phyloP scores from a whole-genome alignment of 1,140 invertebrate genomes.

The Drosophila aff. region DNA sequence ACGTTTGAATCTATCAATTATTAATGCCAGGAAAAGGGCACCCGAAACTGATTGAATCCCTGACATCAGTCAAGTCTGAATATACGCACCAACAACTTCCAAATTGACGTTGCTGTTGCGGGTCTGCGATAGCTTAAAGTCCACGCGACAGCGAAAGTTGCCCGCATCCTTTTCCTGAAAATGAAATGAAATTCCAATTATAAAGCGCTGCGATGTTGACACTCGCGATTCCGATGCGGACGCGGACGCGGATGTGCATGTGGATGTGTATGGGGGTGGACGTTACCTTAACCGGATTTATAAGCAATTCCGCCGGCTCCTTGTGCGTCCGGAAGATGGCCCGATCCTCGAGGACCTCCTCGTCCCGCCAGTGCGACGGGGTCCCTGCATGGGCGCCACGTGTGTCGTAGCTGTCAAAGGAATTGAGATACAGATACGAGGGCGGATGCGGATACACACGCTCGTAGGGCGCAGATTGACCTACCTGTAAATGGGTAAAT shows the following conservation, averaged over 20 bases:
- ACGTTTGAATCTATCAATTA: neutral
- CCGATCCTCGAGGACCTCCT: conserved; percentile 86
- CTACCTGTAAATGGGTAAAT: conserved; percentile 87
- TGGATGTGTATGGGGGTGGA: neutral
- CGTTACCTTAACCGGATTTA: conserved; percentile 83
- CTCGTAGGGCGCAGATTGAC: conserved; percentile 10
- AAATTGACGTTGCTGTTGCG: conserved; percentile 92
- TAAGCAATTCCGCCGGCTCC: conserved; percentile 86
- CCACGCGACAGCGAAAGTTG: conserved; percentile 91
- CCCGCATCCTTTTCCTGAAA: conserved; percentile 89
- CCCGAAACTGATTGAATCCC: conserved; percentile 16
- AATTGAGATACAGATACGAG: conserved; percentile 28
- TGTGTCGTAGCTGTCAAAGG: conserved; percentile 85
- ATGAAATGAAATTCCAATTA: conserved; percentile 86
- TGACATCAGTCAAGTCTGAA: conserved; percentile 18
- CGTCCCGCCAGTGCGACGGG: conserved; percentile 86
- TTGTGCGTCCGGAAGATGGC: conserved; percentile 86
- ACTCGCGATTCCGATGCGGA: conserved; percentile 20
- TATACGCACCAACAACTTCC: conserved; percentile 92
- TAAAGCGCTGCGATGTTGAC: conserved; percentile 63
- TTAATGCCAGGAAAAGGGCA: neutral
- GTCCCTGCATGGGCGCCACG: conserved; percentile 85
- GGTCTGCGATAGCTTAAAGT: conserved; percentile 92
- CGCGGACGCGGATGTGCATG: neutral
- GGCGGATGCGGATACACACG: conserved; percentile 3